Evolutionary conservation across 1,140 invertebrate species (phyloP), one percentile per base, ranked within the genome.

Genomic region (Tribolium madens): DNA sequence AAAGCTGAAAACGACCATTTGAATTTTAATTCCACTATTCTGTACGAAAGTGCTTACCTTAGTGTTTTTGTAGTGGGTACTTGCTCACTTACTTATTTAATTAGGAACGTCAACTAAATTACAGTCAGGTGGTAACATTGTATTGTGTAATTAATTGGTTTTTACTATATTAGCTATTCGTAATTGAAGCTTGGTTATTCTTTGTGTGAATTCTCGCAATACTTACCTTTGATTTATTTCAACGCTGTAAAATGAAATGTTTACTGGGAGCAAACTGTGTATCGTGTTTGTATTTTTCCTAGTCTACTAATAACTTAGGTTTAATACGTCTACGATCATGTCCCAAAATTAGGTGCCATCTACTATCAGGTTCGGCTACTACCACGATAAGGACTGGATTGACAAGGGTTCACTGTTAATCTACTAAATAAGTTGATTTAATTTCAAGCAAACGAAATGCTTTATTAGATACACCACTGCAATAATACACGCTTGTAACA

Each of bases 381-480:
- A 64, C 57, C 69, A 71, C 69, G 64, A 5, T 0, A 18, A 47
- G 42, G 69, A 36, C 1, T 69, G 33, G 33, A 36, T 9, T 15
- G 26, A 21, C 36, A 10, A 10, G 17, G 42, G 42, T 33, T 71
- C 4, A 13, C 9, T 71, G 3, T 47, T 5, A 71, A 26, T 71
- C 17, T 52, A 52, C 21, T 13, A 57, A 64, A 64, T 64, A 64
- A 64, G 26, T 33, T 13, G 60, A 53, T 33, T n/a, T 18, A 76
- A 46, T 60, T 82, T 83, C 80, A 86, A 86, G 85, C 85, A 86
- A 86, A 86, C 82, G 81, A 84, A 86, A 86, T 86, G 85, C 85
- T 85, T 86, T 86, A 86, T 86, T 86, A 86, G 83, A 83, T 86
- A 86, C 84, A 86, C 85, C 85, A 86, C 84, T 86, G 85, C 85